Conservation (phyloP, 2,888 invertebrate species). For the Philonicus albiceps region DNA sequence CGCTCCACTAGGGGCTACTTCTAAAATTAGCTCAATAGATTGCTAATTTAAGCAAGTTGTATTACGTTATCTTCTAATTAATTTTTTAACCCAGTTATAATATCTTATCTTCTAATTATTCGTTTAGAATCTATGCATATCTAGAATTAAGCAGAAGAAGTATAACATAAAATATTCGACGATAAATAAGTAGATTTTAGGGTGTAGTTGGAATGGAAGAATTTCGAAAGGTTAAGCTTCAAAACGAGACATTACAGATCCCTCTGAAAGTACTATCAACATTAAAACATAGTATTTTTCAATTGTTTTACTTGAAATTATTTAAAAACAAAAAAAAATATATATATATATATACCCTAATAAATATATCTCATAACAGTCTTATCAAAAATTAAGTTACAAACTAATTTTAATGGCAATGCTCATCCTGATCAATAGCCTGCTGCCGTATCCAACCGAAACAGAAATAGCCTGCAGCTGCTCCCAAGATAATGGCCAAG, state of each 20-base stretch:
- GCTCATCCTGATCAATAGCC: constrained; percentile 56
- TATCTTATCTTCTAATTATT: too few relatives aligned
- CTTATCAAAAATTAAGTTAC: neutral
- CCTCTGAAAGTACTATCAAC: too few relatives aligned
- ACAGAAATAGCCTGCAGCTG: constrained; percentile 59
- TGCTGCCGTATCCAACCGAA: constrained; percentile 59
- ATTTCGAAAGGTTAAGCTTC: neutral
- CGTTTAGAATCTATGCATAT: too few relatives aligned
- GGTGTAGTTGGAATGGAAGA: neutral
- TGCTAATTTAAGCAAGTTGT: too few relatives aligned
- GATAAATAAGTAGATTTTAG: too few relatives aligned
- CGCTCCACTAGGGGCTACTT: too few relatives aligned
- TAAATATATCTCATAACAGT: neutral
- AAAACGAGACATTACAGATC: too few relatives aligned
- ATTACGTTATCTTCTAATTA: too few relatives aligned
- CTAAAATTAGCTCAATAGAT: too few relatives aligned
- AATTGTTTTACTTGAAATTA: neutral
- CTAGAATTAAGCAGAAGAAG: too few relatives aligned
- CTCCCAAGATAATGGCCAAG: constrained; percentile 58
- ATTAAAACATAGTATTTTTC: neutral
- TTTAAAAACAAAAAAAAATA: neutral
- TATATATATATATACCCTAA: neutral
- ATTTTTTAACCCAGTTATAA: too few relatives aligned
- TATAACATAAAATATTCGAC: too few relatives aligned
- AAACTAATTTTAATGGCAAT: constrained; percentile 54